Evolutionary conservation across 2,113 vertebrate species (phyloP).

Genomic region (Syngnathus scovelli): DNA sequence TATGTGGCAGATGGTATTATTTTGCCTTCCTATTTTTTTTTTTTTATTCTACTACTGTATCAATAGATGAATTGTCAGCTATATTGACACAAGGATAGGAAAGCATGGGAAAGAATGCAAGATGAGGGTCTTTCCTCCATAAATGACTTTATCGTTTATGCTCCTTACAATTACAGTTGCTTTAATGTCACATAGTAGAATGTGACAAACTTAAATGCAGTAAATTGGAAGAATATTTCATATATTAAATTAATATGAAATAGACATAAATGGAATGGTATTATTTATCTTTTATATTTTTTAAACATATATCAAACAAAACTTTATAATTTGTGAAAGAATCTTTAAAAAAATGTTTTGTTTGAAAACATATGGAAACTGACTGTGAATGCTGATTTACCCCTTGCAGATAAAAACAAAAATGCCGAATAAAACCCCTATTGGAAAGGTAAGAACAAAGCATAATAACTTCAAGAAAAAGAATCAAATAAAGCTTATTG

Average conservation of each 20-base stretch:
- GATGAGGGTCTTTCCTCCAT: constrained; percentile 59
- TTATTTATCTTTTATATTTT: constrained; percentile 78
- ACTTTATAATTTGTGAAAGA: constrained; percentile 67
- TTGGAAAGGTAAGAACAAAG: constrained; percentile 10
- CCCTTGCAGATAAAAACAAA: constrained; percentile 62
- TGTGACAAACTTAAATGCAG: constrained; percentile 14
- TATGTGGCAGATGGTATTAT: too few species aligned
- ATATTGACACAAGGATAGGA: constrained; percentile 4
- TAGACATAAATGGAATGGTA: constrained; percentile 78
- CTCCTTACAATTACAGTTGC: constrained; percentile 48
- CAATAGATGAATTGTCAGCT: neutral
- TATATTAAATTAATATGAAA: constrained; percentile 62
- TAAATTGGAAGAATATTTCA: constrained; percentile 23
- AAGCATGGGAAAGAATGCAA: constrained; percentile 7
- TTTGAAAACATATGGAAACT: constrained; percentile 65
- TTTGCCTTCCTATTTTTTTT: neutral
- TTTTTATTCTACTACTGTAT: neutral
- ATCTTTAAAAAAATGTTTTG: constrained; percentile 61
- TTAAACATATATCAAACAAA: constrained; percentile 70
- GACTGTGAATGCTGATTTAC: constrained; percentile 76
- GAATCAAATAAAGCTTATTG: constrained; percentile 22
- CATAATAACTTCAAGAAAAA: constrained; percentile 24
- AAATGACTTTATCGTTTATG: constrained; percentile 46
- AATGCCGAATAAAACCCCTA: constrained; percentile 23
- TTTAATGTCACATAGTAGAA: constrained; percentile 63